These are phyloP conservation scores for Prionailurus viverrinus DNA, from an alignment of 2,113 vertebrate genomes.

Conservation along the genomic window DNA sequence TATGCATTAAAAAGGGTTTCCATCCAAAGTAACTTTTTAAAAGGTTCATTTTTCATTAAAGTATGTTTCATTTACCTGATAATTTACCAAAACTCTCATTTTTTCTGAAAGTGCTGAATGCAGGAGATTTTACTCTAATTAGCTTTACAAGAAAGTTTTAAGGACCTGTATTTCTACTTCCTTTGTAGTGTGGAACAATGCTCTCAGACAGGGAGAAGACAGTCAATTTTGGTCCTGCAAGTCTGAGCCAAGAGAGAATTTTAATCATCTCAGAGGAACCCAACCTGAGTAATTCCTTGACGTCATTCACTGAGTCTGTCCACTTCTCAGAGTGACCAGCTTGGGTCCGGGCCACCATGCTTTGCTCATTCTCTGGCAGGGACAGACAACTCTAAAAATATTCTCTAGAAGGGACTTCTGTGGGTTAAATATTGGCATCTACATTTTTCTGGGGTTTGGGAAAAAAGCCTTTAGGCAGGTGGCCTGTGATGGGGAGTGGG, in stretches of 20 bases:
- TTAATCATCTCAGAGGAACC: slow-evolving; percentile 77
- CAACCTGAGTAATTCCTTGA: slow-evolving; percentile 82
- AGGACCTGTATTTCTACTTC: background rate
- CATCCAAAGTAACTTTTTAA: background rate
- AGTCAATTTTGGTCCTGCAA: slow-evolving; percentile 62
- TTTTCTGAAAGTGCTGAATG: background rate
- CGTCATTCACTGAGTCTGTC: slow-evolving; percentile 72
- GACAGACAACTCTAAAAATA: slow-evolving; percentile 79
- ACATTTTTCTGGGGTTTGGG: slow-evolving; percentile 32
- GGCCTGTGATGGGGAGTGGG: background rate
- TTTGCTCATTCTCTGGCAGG: slow-evolving; percentile 80
- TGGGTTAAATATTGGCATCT: slow-evolving; percentile 57
- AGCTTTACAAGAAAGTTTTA: slow-evolving; percentile 59
- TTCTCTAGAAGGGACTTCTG: slow-evolving; percentile 69
- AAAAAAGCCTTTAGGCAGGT: background rate
- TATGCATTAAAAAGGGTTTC: slow-evolving; percentile 57
- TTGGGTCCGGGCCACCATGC: slow-evolving; percentile 70
- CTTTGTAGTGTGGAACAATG: slow-evolving; percentile 6
- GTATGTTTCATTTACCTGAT: slow-evolving; percentile 1
- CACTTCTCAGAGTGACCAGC: slow-evolving; percentile 68
- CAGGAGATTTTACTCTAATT: slow-evolving; percentile 39
- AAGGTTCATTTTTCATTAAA: slow-evolving; percentile 42
- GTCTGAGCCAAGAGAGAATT: slow-evolving; percentile 74
- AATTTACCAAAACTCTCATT: slow-evolving; percentile 56
- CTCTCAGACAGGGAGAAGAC: slow-evolving; percentile 53